Evolutionary conservation across 2,888 invertebrate species (phyloP).

Genomic region (Chrysina gloriosa): DNA sequence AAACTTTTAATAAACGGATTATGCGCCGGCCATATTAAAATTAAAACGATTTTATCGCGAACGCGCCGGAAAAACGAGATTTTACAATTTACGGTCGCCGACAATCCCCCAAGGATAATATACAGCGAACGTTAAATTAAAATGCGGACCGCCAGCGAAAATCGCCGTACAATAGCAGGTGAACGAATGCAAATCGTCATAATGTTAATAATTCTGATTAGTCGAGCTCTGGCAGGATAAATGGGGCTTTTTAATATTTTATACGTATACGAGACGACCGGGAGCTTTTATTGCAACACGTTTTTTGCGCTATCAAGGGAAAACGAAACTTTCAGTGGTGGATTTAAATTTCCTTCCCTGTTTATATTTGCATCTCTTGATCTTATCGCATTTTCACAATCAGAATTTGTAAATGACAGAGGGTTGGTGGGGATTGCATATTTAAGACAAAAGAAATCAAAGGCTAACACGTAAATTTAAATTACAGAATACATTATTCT

Average conservation of each 20-base stretch:
- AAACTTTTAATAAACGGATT: conserved; percentile 30
- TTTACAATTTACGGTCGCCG: conserved; percentile 5
- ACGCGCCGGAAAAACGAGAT: conserved; percentile 4
- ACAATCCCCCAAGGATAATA: conserved; percentile 18
- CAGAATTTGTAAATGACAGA: no score
- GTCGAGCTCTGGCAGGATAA: not conserved
- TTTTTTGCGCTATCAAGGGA: no score
- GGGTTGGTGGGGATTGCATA: no score
- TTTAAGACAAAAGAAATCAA: no score
- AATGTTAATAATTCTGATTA: conserved; percentile 12
- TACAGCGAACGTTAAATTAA: not conserved
- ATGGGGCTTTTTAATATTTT: not conserved
- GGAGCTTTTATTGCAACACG: not conserved
- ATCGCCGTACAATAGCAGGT: not conserved
- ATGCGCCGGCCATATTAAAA: conserved; percentile 18
- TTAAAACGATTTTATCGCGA: conserved; percentile 14
- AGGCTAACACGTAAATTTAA: no score
- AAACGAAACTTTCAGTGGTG: no score
- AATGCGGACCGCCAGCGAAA: conserved; percentile 11
- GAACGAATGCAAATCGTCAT: not conserved
- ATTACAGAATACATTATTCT: no score
- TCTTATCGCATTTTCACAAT: no score
- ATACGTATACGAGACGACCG: not conserved
- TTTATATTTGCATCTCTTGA: no score
- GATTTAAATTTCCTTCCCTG: no score